These are phyloP conservation scores for Aphidius ervi DNA, from an alignment of 1,140 invertebrate genomes.

Conservation along the genomic window DNA sequence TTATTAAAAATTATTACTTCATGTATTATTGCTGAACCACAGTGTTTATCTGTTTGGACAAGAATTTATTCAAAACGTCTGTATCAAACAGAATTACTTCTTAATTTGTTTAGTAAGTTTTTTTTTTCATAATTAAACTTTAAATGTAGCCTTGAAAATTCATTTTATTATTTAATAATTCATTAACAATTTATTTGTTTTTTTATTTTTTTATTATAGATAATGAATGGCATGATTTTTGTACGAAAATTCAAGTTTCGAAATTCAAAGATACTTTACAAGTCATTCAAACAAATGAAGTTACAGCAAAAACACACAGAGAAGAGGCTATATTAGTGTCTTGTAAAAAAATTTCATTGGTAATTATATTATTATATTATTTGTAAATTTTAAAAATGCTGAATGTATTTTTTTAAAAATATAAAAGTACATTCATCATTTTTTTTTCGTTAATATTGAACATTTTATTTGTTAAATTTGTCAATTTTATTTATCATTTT, in stretches of 20 bases:
- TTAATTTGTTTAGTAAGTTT: slow-evolving; percentile 52
- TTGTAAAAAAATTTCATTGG: slow-evolving; percentile 28
- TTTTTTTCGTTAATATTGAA: no score
- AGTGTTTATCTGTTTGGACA: slow-evolving; percentile 55
- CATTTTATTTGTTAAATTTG: no score
- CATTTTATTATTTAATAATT: not conserved
- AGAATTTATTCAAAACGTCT: slow-evolving; percentile 56
- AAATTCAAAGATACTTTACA: slow-evolving; percentile 35
- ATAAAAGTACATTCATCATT: no score
- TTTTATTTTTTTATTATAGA: slow-evolving; percentile 32
- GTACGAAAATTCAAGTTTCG: slow-evolving; percentile 32
- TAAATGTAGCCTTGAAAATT: not conserved
- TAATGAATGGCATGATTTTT: slow-evolving; percentile 35
- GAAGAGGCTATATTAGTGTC: slow-evolving; percentile 35
- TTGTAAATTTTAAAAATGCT: no score
- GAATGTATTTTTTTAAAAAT: no score
- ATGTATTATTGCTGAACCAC: slow-evolving; percentile 51
- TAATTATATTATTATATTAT: not conserved
- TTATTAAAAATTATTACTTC: slow-evolving; percentile 46
- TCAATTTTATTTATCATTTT: no score
- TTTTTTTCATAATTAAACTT: slow-evolving; percentile 3
- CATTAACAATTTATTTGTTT: not conserved
- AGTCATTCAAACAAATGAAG: slow-evolving; percentile 36
- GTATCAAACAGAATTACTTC: slow-evolving; percentile 47
- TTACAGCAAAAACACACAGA: slow-evolving; percentile 44